Evolutionary conservation across 2,888 invertebrate genomes (phyloP).

Genomic region (Sclerodermus sp.): DNA sequence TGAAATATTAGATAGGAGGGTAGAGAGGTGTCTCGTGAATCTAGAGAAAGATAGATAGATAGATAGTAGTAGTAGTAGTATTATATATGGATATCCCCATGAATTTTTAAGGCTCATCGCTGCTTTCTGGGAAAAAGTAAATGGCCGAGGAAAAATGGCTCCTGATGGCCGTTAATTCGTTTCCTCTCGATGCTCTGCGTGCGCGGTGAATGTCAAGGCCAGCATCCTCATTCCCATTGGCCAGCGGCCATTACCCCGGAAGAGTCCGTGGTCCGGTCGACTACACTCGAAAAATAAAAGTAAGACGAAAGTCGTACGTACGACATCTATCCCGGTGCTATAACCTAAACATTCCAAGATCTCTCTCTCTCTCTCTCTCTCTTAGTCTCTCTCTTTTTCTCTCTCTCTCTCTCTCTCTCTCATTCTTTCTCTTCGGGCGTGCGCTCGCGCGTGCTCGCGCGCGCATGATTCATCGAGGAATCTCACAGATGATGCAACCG

Average conservation of each 20-base stretch:
- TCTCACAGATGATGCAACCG: not conserved
- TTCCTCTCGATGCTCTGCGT: slow-evolving; percentile 19
- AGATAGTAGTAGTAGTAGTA: too few species aligned
- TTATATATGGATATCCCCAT: too few species aligned
- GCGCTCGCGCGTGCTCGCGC: not conserved
- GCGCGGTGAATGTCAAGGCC: slow-evolving; percentile 41
- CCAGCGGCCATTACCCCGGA: slow-evolving; percentile 37
- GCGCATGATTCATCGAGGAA: not conserved
- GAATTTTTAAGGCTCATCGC: too few species aligned
- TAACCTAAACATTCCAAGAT: not conserved
- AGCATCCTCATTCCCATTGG: slow-evolving; percentile 33
- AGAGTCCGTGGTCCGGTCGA: slow-evolving; percentile 21
- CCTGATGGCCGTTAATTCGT: slow-evolving; percentile 25
- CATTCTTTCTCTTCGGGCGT: too few species aligned
- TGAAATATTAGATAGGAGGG: too few species aligned
- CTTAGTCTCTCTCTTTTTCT: not conserved
- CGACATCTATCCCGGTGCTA: not conserved
- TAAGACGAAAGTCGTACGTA: not conserved
- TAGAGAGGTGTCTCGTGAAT: too few species aligned
- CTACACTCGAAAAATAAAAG: slow-evolving; percentile 12
- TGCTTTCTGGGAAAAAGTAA: too few species aligned
- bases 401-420: not conserved
- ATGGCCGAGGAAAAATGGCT: too few species aligned
- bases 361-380: not conserved
- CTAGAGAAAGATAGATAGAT: too few species aligned